phyloP scores from a whole-genome alignment of 92 coral and sea anemone species.

The Epizoanthus stellaris region DNA sequence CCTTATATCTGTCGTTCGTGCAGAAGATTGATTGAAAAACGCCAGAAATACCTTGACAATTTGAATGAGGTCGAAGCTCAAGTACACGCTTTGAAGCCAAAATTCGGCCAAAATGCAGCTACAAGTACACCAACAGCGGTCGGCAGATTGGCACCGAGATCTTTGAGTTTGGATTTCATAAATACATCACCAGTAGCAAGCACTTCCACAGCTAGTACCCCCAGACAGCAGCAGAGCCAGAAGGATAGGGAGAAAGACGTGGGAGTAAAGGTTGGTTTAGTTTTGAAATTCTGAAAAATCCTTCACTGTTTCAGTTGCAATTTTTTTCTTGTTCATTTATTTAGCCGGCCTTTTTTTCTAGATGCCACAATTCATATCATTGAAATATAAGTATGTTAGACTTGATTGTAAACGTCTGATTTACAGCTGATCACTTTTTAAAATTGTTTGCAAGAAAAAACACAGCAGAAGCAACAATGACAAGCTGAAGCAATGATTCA shows the following conservation, averaged over 20 bases:
- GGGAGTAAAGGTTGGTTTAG: slow-evolving; percentile 1
- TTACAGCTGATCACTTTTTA: background rate
- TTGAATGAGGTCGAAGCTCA: background rate
- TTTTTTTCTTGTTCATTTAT: background rate
- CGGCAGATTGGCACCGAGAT: background rate
- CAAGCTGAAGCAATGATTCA: background rate
- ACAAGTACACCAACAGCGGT: slow-evolving; percentile 8
- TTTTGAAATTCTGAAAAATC: background rate
- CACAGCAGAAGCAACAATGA: background rate
- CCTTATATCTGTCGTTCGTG: slow-evolving; percentile 29
- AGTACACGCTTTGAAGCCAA: background rate
- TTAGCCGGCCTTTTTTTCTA: slow-evolving; percentile 1
- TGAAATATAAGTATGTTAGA: background rate
- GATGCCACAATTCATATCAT: background rate
- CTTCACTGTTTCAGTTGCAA: background rate
- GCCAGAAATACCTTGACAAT: slow-evolving; percentile 16
- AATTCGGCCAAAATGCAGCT: slow-evolving; percentile 1
- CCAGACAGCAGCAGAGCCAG: slow-evolving; percentile 7
- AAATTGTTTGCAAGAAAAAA: slow-evolving; percentile 3
- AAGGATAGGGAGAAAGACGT: slow-evolving; percentile 1
- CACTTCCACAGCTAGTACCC: background rate
- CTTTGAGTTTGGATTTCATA: background rate
- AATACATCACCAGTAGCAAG: background rate
- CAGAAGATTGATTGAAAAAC: slow-evolving; percentile 23
- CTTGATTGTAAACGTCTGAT: slow-evolving; percentile 3